Conservation (phyloP, 2,113 vertebrate genomes). For the Typhlomys cinereus region DNA sequence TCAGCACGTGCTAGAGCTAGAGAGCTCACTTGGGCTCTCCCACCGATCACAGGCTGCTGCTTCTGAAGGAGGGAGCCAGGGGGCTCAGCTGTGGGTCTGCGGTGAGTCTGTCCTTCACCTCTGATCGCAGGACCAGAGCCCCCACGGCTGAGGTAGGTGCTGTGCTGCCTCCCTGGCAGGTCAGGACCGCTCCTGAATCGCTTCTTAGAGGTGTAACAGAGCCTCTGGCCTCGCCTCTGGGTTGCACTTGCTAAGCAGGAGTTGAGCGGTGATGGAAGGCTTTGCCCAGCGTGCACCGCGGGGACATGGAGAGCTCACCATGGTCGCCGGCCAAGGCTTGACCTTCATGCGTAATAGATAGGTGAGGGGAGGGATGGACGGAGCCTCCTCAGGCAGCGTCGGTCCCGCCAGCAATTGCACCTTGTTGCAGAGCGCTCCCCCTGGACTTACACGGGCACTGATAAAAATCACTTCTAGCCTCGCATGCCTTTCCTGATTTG, state of each 20-base stretch:
- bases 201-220: neutral
- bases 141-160: neutral
- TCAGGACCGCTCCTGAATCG: neutral
- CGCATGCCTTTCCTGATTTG: neutral
- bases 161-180: neutral
- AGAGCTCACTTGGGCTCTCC: neutral
- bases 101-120: neutral
- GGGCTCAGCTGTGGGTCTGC: neutral
- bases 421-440: neutral
- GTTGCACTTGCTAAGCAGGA: neutral
- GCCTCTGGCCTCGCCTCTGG: neutral
- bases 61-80: neutral
- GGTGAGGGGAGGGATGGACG: neutral
- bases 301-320: neutral
- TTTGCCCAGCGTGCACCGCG: neutral
- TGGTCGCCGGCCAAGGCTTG: neutral
- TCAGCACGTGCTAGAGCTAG: neutral
- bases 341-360: neutral
- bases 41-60: neutral
- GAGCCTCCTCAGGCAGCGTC: neutral
- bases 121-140: neutral
- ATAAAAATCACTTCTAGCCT: neutral
- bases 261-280: neutral
- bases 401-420: neutral
- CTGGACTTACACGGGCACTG: neutral